Conservation (phyloP, 2,797 vertebrate species). For the Pipistrellus pipistrellus region DNA sequence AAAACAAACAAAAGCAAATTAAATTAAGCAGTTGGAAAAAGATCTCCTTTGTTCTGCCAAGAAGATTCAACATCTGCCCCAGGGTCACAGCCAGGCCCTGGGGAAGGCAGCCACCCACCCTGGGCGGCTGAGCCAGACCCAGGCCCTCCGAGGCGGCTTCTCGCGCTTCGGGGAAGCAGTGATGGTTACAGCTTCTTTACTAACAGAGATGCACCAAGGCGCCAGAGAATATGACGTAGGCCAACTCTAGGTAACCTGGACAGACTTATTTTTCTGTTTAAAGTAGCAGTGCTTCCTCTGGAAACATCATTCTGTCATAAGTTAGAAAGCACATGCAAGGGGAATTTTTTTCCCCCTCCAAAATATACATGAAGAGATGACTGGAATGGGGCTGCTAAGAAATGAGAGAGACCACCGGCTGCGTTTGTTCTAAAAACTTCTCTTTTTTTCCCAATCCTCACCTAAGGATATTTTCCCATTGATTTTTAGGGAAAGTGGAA, state of each 20-base stretch:
- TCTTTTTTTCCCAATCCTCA: too few relatives aligned
- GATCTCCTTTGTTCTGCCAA: conserved; percentile 65
- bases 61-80: background rate
- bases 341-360: background rate
- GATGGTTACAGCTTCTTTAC: background rate
- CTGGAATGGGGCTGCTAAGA: background rate
- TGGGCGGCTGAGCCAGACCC: background rate
- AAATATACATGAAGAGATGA: background rate
- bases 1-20: background rate
- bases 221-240: conserved; percentile 10
- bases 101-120: background rate
- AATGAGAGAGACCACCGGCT: background rate
- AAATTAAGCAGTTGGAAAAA: conserved; percentile 71
- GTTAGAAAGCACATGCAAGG: conserved; percentile 38
- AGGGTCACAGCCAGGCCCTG: background rate
- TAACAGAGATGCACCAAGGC: background rate
- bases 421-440: background rate
- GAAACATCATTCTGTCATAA: conserved; percentile 44
- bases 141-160: background rate
- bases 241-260: background rate
- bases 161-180: background rate
- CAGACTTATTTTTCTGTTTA: conserved; percentile 37
- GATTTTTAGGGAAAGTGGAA: too few relatives aligned
- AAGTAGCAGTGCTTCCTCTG: conserved; percentile 37
- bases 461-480: too few relatives aligned